These are phyloP conservation scores for Ornithoptera priamus DNA, from an alignment of 2,888 invertebrate genomes.

Conservation along the genomic window DNA sequence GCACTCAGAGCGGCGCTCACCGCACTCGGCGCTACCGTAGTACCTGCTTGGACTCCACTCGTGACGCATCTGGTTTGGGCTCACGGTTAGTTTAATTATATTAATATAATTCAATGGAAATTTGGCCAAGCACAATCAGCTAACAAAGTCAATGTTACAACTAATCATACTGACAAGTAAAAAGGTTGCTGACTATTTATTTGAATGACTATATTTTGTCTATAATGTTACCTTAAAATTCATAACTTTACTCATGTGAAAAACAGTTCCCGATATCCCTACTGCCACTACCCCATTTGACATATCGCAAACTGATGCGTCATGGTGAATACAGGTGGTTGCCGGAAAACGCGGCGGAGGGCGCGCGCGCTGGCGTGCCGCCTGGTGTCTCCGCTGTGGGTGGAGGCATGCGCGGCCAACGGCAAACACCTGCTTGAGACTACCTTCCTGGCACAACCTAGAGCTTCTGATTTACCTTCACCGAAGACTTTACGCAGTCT, in stretches of 20 bases:
- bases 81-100: constrained; percentile 45
- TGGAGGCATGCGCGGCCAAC: constrained; percentile 64
- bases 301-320: too few species aligned
- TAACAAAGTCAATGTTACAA: too few species aligned
- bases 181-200: too few species aligned
- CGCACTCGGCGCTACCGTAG: constrained; percentile 63
- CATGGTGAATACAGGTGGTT: constrained; percentile 48
- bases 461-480: constrained; percentile 66
- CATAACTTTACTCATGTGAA: too few species aligned
- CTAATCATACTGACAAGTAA: too few species aligned
- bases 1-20: constrained; percentile 60
- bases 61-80: constrained; percentile 70
- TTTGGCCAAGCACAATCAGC: too few species aligned
- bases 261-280: too few species aligned
- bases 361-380: constrained; percentile 58
- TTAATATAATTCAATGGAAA: too few species aligned
- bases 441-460: constrained; percentile 57
- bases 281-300: too few species aligned
- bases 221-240: too few species aligned
- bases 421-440: constrained; percentile 48
- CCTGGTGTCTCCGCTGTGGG: constrained; percentile 70
- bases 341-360: constrained; percentile 48
- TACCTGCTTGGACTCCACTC: constrained; percentile 59
- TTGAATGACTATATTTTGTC: too few species aligned
- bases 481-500: constrained; percentile 52